Evolutionary conservation across 2,797 vertebrate species (phyloP), one percentile per base, ranked within the genome.

Genomic region (Neopelma chrysocephalum): DNA sequence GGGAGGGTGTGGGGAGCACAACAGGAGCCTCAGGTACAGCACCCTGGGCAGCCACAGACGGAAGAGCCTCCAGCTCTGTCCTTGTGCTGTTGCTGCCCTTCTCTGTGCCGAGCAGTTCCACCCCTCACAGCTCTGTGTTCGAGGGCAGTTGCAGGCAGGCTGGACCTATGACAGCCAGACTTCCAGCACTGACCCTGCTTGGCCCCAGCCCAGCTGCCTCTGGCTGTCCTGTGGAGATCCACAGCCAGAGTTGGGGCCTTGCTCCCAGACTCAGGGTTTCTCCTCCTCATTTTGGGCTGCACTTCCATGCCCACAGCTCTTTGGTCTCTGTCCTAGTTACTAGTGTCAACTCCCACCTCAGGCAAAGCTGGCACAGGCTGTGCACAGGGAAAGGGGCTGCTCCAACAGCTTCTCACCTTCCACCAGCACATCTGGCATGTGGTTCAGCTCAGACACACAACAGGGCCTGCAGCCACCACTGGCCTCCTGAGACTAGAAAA

Each of bases 381-480:
- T 7, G 26, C 20, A 6, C 7, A 2, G 8, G 36, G 51, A 31
- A 57, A 53, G 20, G 38, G 56, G 21, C 16, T 90, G 38, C 54
- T 62, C 19, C 31, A 62, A n/a, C 31, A 77, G 57, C 29, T 51
- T 40, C 89, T 68, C 54, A 40, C 57, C 47, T 47, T 32, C 31
- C 5, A 21, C 11, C 8, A 51, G 45, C 6, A 2, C 1, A 0
- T 36, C 42, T 27, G 26, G 53, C 12, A 2, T 0, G 1, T 3
- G 19, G 34, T 6, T 47, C n/a, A 65, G 56, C 57, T 66, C 66
- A 54, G 34, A n/a, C 31, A 21, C 7, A 18, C 12, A 27, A 16
- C 15, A 2, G 0, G 20, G 17, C 34, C 65, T 13, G 43, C 45
- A 82, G 56, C 45, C 45, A 40, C 27, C n/a, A 25, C 14, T 29